Base-by-base conservation (phyloP, 2,113 vertebrate genomes). In the Dicerorhinus sumatrensis region DNA sequence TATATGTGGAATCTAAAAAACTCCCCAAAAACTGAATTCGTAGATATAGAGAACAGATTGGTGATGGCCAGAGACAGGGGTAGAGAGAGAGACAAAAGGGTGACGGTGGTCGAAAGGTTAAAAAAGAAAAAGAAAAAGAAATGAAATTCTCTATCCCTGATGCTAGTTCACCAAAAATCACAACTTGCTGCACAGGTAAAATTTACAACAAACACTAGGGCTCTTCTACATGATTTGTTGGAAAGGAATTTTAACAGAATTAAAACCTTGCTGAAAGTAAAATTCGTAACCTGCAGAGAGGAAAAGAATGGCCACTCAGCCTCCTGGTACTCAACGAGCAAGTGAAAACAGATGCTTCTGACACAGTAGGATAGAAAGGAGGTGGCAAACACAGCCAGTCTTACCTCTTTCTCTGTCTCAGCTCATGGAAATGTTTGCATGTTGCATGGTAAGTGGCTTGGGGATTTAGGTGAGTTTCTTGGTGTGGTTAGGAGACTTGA, bases 251-350 rank as follows among this genome's bases (percentile, higher is more conserved):
- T 63, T 81, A 86, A 42, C 8, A 92, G 60, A 85, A 86, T 81
- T 23, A 76, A 94, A 95, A 67, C n/a, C 27, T 89, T 92, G 51
- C 33, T 91, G 62, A 75, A 87, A 94, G 79, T 51, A 91, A 84
- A 23, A 2, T 60, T 89, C 29, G 3, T 86, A 62, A 20, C 79
- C 48, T 79, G 8, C 8, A 73, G 48, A 89, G 63, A 92, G 42
- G n/a, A 67, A 58, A 85, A 83, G 39, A 67, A 87, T 39, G 51
- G 3, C 12, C 29, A 62, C 6, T 3, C 12, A 31, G 20, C 23
- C 13, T 87, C 89, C 56, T 48, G 8, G 81, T 46, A 29, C 6
- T 58, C 42, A 27, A 20, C 33, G 67, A 89, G 18, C 51, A 84
- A 70, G 29, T 80, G 77, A 67, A 93, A 93, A 93, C 10, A 23